Conservation (phyloP, 2,888 invertebrate genomes). For the Scaptomyza cyrtandrae region DNA sequence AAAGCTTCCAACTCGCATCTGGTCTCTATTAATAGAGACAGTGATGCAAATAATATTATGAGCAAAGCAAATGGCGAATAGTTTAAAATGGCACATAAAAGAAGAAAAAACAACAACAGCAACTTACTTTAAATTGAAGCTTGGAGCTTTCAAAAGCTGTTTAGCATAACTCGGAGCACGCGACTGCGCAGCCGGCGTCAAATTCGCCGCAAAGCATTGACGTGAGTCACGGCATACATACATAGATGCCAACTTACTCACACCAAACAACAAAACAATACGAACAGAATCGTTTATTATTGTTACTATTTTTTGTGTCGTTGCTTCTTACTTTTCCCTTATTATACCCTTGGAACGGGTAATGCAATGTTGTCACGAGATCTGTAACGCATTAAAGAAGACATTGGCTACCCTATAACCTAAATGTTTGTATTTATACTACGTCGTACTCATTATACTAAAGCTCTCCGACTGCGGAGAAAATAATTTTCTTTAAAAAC, state of each 20-base stretch:
- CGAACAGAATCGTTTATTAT: constrained; percentile 7
- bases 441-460: not conserved
- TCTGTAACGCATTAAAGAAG: not conserved
- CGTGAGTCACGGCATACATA: constrained; percentile 43
- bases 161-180: constrained; percentile 49
- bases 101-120: not conserved
- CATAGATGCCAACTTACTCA: not conserved
- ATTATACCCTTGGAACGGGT: too few species aligned
- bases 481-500: not conserved
- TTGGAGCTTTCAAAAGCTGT: constrained; percentile 33
- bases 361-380: not conserved
- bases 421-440: not conserved
- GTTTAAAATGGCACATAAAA: not conserved
- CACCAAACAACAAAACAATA: constrained; percentile 14
- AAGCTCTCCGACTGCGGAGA: too few species aligned
- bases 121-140: constrained; percentile 27
- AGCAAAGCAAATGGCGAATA: constrained; percentile 6
- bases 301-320: not conserved
- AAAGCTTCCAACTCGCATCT: constrained; percentile 2
- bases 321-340: not conserved
- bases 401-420: too few species aligned
- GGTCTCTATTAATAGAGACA: constrained; percentile 21
- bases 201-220: constrained; percentile 43
- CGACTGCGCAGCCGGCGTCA: constrained; percentile 46
- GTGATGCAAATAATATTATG: constrained; percentile 30